Evolutionary conservation across 1,140 invertebrate genomes (phyloP), one percentile per base, ranked within the genome.

Genomic region (Aphis gossypii): DNA sequence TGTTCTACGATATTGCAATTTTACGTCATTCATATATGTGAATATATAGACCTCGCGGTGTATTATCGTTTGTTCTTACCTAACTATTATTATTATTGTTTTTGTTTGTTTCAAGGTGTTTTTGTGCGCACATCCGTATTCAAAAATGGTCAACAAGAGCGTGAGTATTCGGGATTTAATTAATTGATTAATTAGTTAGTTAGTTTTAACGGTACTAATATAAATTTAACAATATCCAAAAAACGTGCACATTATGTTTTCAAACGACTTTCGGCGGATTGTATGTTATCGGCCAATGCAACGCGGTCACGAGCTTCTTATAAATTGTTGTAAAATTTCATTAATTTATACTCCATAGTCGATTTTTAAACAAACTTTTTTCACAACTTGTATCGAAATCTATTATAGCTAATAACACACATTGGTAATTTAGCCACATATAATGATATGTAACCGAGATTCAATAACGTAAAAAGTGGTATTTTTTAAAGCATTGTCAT

Each of bases 71-170:
- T 51, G 14, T 89, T 38, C 48, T 2, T 51, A 51, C 48, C 48
- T 51, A 51, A 51, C 3, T 51, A 51, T 51, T 51, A 51, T 51
- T 51, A 51, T 46, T 51, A 21, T 88, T 20, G 23, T 35, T 35
- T 3, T 48, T 20, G 0, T 35, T 18, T 25, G 7, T 48, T 25
- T 88, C 35, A 14, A 48, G 14, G 48, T 21, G 86, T 38, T 25
- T 23, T 54, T 46, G 46, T 88, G 25, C 11, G 86, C 46, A 48
- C 14, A 54, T 25, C 14, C 41, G 25, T 44, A n/a, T 6, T 21
- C 20, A 8, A 18, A 90, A 56, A 90, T 90, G 89, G 89, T 90
- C 56, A 60, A 90, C 38, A 90, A 90, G 41, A 35, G 51, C 21
- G 89, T 90, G 89, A 90, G 89, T 90, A 90, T 51, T 35, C 41